A percentile compares a stretch with the other conserved stretches of the same genome.
Conservation (phyloP, 2,113 vertebrate species). For the Scolopax mira region DNA sequence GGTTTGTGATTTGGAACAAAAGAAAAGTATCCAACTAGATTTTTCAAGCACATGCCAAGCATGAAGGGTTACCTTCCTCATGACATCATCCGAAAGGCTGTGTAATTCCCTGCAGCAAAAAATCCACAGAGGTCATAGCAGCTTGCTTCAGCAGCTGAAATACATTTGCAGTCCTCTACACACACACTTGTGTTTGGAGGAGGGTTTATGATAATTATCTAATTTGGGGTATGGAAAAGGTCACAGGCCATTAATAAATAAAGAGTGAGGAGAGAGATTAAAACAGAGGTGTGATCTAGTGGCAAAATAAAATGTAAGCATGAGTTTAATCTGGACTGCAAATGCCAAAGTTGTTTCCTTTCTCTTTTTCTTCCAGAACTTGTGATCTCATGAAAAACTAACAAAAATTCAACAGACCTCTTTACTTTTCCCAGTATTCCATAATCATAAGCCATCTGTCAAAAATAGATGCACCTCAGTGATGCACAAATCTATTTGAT, state of each 20-base stretch:
- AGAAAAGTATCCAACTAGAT: background rate
- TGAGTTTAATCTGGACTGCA: background rate
- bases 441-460: background rate
- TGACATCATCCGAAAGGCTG: background rate
- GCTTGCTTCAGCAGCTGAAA: slow-evolving; percentile 28
- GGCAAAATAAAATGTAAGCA: background rate
- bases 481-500: background rate
- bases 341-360: background rate
- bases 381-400: background rate
- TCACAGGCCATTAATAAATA: background rate
- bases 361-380: background rate
- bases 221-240: background rate
- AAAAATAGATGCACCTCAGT: background rate
- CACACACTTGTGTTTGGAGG: background rate
- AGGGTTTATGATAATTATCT: background rate
- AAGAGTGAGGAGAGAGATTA: background rate
- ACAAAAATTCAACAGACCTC: background rate
- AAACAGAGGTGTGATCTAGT: background rate
- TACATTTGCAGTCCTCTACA: background rate
- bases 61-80: background rate
- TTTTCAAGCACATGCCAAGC: background rate
- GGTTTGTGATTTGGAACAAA: background rate
- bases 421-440: background rate
- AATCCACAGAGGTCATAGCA: background rate
- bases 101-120: slow-evolving; percentile 4